A percentile compares a stretch with the other conserved stretches of the same genome.
Evolutionary conservation across 2,113 vertebrate species (phyloP).

Genomic region (Tamias sibiricus): DNA sequence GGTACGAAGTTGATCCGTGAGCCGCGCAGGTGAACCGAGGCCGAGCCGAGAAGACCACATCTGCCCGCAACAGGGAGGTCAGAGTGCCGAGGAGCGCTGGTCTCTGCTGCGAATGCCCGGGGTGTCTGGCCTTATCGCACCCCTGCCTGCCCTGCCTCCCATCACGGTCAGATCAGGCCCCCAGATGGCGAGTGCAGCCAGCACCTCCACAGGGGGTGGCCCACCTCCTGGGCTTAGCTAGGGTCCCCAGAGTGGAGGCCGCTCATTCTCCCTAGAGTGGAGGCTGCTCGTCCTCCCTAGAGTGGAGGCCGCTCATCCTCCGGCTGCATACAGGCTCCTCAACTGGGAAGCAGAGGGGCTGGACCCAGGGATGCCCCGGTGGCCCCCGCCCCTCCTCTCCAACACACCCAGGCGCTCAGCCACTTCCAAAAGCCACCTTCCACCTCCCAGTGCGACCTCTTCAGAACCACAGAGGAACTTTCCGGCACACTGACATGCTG

Average conservation of each 20-base stretch:
- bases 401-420: background rate
- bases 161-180: background rate
- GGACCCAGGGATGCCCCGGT: background rate
- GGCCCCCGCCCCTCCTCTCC: background rate
- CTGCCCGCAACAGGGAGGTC: background rate
- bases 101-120: background rate
- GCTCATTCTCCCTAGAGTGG: too few relatives aligned
- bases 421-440: background rate
- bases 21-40: background rate
- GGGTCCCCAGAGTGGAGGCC: background rate
- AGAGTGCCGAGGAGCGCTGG: background rate
- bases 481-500: too few relatives aligned
- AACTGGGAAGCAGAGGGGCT: background rate
- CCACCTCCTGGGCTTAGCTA: background rate
- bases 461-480: background rate
- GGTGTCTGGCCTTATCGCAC: fast-evolving
- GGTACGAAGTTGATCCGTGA: background rate
- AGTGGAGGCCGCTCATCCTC: background rate
- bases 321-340: too few relatives aligned
- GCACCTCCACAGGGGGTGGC: background rate
- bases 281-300: background rate
- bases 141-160: background rate
- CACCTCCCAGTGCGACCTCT: background rate
- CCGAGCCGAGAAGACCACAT: background rate
- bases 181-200: background rate